Conservation (phyloP, 2,113 vertebrate species). For the Gorilla gorilla region DNA sequence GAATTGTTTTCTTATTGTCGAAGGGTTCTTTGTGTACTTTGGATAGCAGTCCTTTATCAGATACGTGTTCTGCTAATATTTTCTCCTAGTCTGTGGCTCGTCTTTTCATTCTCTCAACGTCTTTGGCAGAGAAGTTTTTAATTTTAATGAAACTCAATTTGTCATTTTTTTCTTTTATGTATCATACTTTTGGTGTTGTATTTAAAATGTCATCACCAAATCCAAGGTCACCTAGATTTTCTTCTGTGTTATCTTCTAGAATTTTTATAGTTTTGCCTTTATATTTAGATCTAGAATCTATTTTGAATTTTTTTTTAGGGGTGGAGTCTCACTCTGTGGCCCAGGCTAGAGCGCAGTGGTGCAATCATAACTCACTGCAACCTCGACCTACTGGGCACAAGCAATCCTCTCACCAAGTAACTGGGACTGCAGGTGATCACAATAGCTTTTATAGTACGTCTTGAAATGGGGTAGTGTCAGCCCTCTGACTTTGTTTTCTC, state of each 20-base stretch:
- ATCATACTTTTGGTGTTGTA: neutral
- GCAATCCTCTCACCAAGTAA: neutral
- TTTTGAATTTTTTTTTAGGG: neutral
- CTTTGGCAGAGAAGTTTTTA: neutral
- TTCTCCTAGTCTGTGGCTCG: neutral
- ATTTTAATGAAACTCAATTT: neutral
- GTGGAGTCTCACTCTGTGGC: neutral
- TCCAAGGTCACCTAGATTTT: neutral
- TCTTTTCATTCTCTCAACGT: neutral
- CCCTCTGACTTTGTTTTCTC: neutral
- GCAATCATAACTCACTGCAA: too few relatives aligned
- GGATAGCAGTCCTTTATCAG: neutral
- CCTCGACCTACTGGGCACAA: too few relatives aligned
- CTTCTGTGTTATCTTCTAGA: neutral
- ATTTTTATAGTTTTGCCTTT: neutral
- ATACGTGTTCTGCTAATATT: neutral
- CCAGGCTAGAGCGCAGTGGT: too few relatives aligned
- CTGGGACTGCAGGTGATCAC: too few relatives aligned
- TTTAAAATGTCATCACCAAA: neutral
- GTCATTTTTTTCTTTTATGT: neutral
- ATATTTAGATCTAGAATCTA: neutral
- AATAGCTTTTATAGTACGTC: neutral
- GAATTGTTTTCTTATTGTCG: neutral
- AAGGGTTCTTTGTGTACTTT: neutral
- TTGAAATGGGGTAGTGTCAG: neutral